A percentile compares a stretch with the other conserved stretches of the same genome.
Evolutionary conservation across 1,140 invertebrate species (phyloP).

Genomic region (Oryctes rhinoceros): DNA sequence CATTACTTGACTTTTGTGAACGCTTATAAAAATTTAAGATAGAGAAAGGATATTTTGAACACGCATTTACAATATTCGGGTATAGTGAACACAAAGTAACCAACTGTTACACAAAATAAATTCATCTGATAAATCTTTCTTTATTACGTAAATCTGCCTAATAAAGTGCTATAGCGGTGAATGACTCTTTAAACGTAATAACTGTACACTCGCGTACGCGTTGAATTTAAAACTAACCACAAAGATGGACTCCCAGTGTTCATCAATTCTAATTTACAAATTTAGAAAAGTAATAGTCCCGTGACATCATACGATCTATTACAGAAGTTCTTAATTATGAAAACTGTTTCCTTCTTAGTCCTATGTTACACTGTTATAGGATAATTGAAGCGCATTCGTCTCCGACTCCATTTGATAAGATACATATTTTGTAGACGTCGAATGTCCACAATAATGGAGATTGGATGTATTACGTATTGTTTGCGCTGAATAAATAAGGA

Average conservation of each 20-base stretch:
- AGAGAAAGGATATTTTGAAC: no score
- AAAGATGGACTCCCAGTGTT: background rate
- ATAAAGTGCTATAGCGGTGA: background rate
- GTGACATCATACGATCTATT: slow-evolving; percentile 15
- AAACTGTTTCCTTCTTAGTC: slow-evolving; percentile 11
- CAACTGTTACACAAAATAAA: no score
- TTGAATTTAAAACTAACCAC: slow-evolving; percentile 1
- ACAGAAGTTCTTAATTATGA: background rate
- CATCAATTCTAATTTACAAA: background rate
- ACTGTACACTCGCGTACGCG: background rate
- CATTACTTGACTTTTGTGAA: no score
- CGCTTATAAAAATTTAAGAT: no score
- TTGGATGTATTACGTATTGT: no score
- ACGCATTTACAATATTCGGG: no score
- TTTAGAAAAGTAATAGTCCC: background rate
- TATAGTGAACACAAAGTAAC: no score
- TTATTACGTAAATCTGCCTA: no score
- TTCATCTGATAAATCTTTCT: no score
- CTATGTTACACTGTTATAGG: background rate
- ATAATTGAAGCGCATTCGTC: background rate
- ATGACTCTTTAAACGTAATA: background rate
- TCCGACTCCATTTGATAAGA: background rate
- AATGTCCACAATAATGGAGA: no score
- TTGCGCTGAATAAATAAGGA: no score
- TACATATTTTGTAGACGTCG: background rate